phyloP scores from a whole-genome alignment of 2,113 vertebrate species.

The Festucalex cinctus region DNA sequence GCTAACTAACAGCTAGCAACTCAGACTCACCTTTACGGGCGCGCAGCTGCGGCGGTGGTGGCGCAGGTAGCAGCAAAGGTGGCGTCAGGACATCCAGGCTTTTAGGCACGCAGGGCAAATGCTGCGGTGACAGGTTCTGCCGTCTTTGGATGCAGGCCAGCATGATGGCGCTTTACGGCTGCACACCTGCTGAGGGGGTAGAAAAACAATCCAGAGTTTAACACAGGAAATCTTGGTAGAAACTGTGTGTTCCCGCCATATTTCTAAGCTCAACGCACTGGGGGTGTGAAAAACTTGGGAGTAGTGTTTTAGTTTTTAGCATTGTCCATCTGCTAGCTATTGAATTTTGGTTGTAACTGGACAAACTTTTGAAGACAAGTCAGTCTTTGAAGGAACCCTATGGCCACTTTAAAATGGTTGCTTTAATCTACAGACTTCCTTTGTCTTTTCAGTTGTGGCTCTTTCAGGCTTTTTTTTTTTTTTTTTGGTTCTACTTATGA shows the following conservation, averaged over 20 bases:
- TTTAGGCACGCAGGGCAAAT: conserved; percentile 81
- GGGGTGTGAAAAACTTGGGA: too few relatives aligned
- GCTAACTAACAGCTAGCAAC: not conserved
- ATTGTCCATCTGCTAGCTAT: too few relatives aligned
- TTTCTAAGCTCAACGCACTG: too few relatives aligned
- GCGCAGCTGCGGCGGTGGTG: conserved; percentile 20
- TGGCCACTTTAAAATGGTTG: not conserved
- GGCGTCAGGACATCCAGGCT: conserved; percentile 75
- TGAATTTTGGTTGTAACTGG: too few relatives aligned
- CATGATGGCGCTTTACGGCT: conserved; percentile 78
- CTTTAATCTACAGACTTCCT: conserved; percentile 19
- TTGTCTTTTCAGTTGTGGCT: too few relatives aligned
- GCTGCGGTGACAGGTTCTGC: conserved; percentile 86
- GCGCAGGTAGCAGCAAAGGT: conserved; percentile 44
- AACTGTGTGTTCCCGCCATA: too few relatives aligned
- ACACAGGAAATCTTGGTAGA: not conserved
- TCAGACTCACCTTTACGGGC: conserved; percentile 80
- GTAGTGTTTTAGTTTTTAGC: too few relatives aligned
- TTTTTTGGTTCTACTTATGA: too few relatives aligned
- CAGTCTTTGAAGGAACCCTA: too few relatives aligned
- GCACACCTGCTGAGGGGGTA: conserved; percentile 51
- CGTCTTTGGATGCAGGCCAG: conserved; percentile 94
- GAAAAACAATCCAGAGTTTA: not conserved
- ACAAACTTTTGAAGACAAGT: too few relatives aligned
- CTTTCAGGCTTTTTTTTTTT: too few relatives aligned